Percentiles rank a stretch among this genome's conserved stretches.
phyloP scores from a whole-genome alignment of 1,140 invertebrate species.

The Grapholita molesta region DNA sequence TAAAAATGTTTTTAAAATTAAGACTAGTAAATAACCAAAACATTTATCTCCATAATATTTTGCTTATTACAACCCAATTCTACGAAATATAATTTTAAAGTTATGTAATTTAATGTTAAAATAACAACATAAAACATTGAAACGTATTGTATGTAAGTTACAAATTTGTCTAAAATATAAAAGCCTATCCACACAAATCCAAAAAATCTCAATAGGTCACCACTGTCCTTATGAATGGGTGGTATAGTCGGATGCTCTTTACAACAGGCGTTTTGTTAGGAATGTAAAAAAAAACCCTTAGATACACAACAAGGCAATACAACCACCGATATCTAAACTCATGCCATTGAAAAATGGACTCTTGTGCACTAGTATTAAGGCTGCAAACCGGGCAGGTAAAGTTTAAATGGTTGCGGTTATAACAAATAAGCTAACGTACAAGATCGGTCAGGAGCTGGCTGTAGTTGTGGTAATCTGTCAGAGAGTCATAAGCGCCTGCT shows the following conservation, averaged over 20 bases:
- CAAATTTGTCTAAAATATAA: not conserved
- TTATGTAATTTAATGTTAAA: no score
- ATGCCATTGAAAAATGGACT: slow-evolving; percentile 28
- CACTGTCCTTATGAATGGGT: slow-evolving; percentile 75
- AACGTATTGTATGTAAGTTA: not conserved
- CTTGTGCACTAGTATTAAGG: slow-evolving; percentile 30
- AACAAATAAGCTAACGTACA: slow-evolving; percentile 65
- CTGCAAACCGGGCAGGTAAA: not conserved
- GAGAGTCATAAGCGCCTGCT: not conserved
- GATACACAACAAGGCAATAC: slow-evolving; percentile 66
- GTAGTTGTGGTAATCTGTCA: slow-evolving; percentile 42
- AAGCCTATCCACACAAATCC: slow-evolving; percentile 45
- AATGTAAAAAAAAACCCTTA: slow-evolving; percentile 76
- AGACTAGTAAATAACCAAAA: no score
- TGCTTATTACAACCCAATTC: no score
- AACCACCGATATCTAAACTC: slow-evolving; percentile 32
- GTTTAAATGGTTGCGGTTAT: slow-evolving; percentile 28
- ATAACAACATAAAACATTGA: slow-evolving; percentile 22
- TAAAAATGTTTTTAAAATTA: no score
- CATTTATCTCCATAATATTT: no score
- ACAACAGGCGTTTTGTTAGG: slow-evolving; percentile 75
- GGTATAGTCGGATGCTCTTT: slow-evolving; percentile 74
- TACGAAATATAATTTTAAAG: no score
- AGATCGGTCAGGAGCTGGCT: slow-evolving; percentile 62
- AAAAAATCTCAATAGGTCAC: slow-evolving; percentile 73